These are phyloP conservation scores for Epicauta chinensis DNA, from an alignment of 1,140 invertebrate species.

Conservation along the genomic window DNA sequence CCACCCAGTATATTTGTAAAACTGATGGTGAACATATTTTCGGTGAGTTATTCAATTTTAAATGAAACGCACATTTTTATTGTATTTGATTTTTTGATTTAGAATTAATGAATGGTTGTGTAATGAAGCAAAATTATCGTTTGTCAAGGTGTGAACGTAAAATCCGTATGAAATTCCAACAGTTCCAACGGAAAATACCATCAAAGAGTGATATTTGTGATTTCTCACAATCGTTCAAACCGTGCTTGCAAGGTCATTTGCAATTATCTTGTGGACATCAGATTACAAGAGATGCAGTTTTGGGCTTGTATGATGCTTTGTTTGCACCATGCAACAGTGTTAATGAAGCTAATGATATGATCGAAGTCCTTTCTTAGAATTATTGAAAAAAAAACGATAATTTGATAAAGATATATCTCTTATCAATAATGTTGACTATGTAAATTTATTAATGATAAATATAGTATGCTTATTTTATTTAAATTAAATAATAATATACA, in stretches of 20 bases:
- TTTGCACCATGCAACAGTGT: background rate
- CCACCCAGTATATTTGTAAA: conserved; percentile 9
- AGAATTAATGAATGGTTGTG: conserved; percentile 19
- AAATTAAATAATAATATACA: too few relatives aligned
- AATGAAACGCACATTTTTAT: background rate
- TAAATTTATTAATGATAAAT: too few relatives aligned
- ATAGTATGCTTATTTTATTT: too few relatives aligned
- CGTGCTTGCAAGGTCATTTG: conserved; percentile 4
- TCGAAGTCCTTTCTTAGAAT: too few relatives aligned
- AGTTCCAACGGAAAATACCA: conserved; percentile 1
- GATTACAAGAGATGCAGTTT: conserved; percentile 5
- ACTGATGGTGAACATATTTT: conserved; percentile 19
- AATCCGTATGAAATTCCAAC: conserved; percentile 1
- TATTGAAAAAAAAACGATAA: background rate
- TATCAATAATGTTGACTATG: too few relatives aligned
- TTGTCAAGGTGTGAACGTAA: conserved; percentile 3
- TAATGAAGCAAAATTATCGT: conserved; percentile 4
- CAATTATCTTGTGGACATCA: conserved; percentile 2
- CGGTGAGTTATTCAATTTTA: conserved; percentile 8
- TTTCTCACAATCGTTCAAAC: background rate
- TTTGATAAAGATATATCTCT: background rate
- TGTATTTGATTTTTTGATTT: background rate
- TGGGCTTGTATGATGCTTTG: conserved; percentile 6
- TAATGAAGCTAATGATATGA: background rate
- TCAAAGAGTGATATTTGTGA: conserved; percentile 7